phyloP scores from a whole-genome alignment of 2,888 invertebrate species.

The Leucoma salicis region DNA sequence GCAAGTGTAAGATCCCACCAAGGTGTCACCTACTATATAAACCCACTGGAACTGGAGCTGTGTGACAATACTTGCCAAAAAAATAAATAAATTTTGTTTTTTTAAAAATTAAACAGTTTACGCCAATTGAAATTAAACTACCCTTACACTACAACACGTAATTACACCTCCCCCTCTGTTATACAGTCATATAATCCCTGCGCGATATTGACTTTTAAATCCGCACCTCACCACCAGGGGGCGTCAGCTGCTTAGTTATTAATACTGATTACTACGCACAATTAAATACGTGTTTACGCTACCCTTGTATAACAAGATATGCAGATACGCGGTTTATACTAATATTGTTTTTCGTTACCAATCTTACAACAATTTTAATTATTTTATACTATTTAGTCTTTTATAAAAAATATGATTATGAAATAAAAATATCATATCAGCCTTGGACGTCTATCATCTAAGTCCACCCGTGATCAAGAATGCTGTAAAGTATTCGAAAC shows the following conservation, averaged over 20 bases:
- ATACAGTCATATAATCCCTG: constrained; percentile 23
- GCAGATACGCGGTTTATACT: too few relatives aligned
- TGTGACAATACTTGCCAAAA: neutral
- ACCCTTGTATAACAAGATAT: constrained; percentile 26
- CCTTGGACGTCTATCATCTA: too few relatives aligned
- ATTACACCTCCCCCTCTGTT: constrained; percentile 28
- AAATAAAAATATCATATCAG: too few relatives aligned
- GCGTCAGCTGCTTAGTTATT: constrained; percentile 46
- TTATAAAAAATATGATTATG: too few relatives aligned
- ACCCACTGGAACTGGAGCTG: neutral
- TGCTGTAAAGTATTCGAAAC: too few relatives aligned
- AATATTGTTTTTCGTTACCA: too few relatives aligned
- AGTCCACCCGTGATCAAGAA: too few relatives aligned
- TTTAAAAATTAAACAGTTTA: too few relatives aligned
- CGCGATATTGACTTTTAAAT: constrained; percentile 54
- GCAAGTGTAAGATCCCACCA: too few relatives aligned
- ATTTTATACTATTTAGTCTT: too few relatives aligned
- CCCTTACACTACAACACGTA: constrained; percentile 25
- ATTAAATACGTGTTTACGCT: constrained; percentile 38
- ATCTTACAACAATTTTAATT: too few relatives aligned
- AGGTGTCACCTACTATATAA: neutral
- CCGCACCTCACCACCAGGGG: constrained; percentile 37
- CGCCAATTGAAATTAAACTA: too few relatives aligned
- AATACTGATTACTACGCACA: constrained; percentile 50
- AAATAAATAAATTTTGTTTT: neutral